Base-by-base conservation (phyloP, 2,797 vertebrate genomes). In the Microctenopoma lineatum region DNA sequence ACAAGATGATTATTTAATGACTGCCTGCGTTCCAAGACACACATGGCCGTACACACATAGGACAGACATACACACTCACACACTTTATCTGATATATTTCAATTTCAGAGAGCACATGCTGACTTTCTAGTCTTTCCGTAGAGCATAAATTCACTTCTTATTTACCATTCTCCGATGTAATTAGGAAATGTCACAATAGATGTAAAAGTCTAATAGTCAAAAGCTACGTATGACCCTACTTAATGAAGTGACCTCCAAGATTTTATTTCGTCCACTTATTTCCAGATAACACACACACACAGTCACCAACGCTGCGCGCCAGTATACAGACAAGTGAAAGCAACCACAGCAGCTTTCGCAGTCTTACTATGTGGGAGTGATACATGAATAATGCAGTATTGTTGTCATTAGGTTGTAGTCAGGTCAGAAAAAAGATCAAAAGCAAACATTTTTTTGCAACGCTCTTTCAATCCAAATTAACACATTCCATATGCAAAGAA, bases 1-100 rank as follows among this genome's bases (percentile, higher is more conserved):
- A 85, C 82, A 66, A 64, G 57, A 89, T 91, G 85, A 88, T 87
- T 89, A 87, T 92, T 92, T 91, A 87, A 92, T 89, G 87, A 87
- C 77, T 16, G 42, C 63, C 73, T 26, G 16, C 11, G 29, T 70
- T 69, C 62, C 55, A 65, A 54, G 56, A 66, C 70, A 66, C 21
- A 27, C 70, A 51, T 7, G 5, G 10, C 53, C 51, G 73, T 74
- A 63, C 41, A 67, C 53, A 66, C 57, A 51, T 41, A 50, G 39
- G 44, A 61, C 39, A 34, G 42, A 59, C 44, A 44, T 70, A 59
- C 34, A n/a, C 21, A 16, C 26, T 39, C 42, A 5, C 21, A 45
- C 29, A 65, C 48, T 46, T 67, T 46, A 26, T 27, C 45, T 38
- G 16, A 42, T 21, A 21, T 36, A 10, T 62, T 39, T 45, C 32